Evolutionary conservation across 2,888 invertebrate species (phyloP).

Genomic region (Drosophila mettleri): DNA sequence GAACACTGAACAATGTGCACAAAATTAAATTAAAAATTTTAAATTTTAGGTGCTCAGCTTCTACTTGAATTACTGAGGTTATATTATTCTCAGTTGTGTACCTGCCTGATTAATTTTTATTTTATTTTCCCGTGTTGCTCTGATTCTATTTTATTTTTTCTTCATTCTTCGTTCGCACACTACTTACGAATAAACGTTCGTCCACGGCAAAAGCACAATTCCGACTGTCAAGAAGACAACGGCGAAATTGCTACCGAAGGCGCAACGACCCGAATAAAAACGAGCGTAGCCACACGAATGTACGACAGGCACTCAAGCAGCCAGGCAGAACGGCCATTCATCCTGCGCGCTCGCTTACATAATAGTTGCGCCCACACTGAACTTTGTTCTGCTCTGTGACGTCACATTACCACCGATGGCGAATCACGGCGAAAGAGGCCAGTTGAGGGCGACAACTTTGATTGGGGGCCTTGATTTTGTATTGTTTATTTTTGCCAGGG

Average conservation of each 20-base stretch:
- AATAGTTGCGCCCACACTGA: slow-evolving; percentile 30
- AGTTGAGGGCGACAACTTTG: slow-evolving; percentile 2
- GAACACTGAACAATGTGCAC: slow-evolving; percentile 30
- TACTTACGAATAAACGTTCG: slow-evolving; percentile 56
- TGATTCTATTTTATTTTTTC: slow-evolving; percentile 34
- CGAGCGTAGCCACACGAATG: slow-evolving; percentile 22
- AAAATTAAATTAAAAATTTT: slow-evolving; percentile 69
- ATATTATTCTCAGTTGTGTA: slow-evolving; percentile 20
- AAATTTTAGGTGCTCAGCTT: slow-evolving; percentile 56
- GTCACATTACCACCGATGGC: slow-evolving; percentile 50
- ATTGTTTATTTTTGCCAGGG: not conserved
- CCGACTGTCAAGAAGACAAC: slow-evolving; percentile 62
- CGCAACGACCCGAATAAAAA: slow-evolving; percentile 20
- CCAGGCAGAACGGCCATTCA: slow-evolving; percentile 22
- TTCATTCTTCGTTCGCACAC: slow-evolving; percentile 35
- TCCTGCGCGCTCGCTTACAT: slow-evolving; percentile 62
- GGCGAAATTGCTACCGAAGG: slow-evolving; percentile 50
- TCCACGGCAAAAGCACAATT: slow-evolving; percentile 70
- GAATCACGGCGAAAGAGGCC: slow-evolving; percentile 8
- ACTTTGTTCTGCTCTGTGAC: slow-evolving; percentile 46
- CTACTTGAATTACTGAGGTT: slow-evolving; percentile 39
- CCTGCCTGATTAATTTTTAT: slow-evolving; percentile 32
- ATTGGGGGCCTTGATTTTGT: slow-evolving; percentile 5
- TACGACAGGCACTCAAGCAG: slow-evolving; percentile 8
- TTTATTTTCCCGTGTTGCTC: slow-evolving; percentile 25